These are phyloP conservation scores for Geotrypetes seraphini DNA, from an alignment of 2,797 vertebrate species.

Conservation along the genomic window DNA sequence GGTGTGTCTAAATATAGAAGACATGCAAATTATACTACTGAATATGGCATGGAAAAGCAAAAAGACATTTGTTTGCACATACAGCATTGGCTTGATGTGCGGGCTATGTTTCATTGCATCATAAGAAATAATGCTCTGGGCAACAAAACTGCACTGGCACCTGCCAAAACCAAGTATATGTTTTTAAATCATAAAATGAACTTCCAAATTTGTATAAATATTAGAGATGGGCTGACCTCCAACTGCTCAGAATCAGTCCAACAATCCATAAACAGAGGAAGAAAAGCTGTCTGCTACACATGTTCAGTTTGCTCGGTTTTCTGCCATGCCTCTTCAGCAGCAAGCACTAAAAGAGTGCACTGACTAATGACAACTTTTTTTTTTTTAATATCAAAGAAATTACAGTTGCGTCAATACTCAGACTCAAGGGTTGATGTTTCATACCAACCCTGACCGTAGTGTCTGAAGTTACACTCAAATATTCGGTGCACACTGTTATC, in stretches of 20 bases:
- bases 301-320: constrained; percentile 25
- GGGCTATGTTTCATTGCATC: constrained; percentile 7
- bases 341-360: constrained; percentile 9
- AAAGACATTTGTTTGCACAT: constrained; percentile 11
- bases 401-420: too few relatives aligned
- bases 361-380: constrained; percentile 25
- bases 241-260: constrained; percentile 21
- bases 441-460: too few relatives aligned
- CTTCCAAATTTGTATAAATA: constrained; percentile 14
- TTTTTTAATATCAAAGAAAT: too few relatives aligned
- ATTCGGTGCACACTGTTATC: too few relatives aligned
- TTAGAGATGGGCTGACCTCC: constrained; percentile 25
- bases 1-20: too few relatives aligned
- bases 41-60: constrained; percentile 21
- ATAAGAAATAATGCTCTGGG: constrained; percentile 23
- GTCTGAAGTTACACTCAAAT: too few relatives aligned
- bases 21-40: too few relatives aligned
- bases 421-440: too few relatives aligned
- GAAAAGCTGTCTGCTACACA: constrained; percentile 27
- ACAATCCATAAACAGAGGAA: constrained; percentile 20
- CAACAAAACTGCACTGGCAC: constrained; percentile 13
- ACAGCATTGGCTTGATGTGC: constrained; percentile 6
- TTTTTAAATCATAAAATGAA: constrained; percentile 21
- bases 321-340: constrained; percentile 10
- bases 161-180: constrained; percentile 34